Evolutionary conservation across 2,888 invertebrate genomes (phyloP), one percentile per base, ranked within the genome.

Genomic region (Sphaerophoria rueppellii): DNA sequence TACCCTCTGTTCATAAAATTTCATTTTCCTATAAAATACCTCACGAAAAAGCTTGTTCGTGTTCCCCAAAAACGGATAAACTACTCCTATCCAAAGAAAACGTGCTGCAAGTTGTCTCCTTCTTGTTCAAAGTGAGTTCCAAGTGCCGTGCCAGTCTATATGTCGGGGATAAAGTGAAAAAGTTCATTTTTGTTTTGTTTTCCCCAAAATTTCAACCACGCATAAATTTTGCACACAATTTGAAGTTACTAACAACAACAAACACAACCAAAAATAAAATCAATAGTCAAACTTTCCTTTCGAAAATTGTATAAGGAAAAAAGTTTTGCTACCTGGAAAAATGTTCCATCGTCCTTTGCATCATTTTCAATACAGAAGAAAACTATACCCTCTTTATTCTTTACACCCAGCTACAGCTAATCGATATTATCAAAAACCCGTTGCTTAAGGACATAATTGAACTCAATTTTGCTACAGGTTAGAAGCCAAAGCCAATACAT

Each of bases 371-470:
- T 11, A 67, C 40, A 54, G 32, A 67, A 54, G 34, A 32, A 24
- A 52, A 46, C n/a, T 24, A 35, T 52, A 11, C n/a, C 12, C 9
- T 16, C 12, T 6, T 46, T n/a, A 14, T 34, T n/a, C n/a, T 16
- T 24, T 46, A 6, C 6, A 46, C 16, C 16, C 46, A 40, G 24
- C 4, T 6, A 24, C 24, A 40, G 37, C 67, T 67, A 67, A 67
- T 67, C 67, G 67, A 67, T 67, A 24, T 67, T 67, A 67, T 67
- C n/a, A 54, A 54, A 67, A 67, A 54, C 54, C 24, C 52, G 40
- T 54, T 52, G 54, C 54, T 67, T 67, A 67, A 67, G 73, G 63
- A 73, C 63, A 63, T 73, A 73, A 73, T 73, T 73, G 63, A 63
- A 73, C 61, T 63, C 55, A 55, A 63, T 63, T 63, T 73, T 63